Evolutionary conservation across 2,797 vertebrate genomes (phyloP).

Genomic region (Anisognathus igniventris): DNA sequence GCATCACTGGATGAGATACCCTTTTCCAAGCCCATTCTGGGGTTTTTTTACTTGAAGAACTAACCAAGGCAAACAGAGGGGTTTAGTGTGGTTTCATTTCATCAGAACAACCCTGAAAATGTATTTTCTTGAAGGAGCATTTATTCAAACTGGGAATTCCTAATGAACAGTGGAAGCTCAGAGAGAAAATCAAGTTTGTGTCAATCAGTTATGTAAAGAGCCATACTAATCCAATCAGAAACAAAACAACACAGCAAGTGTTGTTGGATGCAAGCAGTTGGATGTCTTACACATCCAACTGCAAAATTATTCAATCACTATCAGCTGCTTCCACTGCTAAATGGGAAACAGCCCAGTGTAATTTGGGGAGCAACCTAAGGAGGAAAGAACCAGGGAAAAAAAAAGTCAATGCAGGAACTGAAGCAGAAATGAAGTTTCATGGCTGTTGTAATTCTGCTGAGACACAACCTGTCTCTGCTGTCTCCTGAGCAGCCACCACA

Average conservation of each 20-base stretch:
- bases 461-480: not conserved
- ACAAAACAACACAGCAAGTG: not conserved
- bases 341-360: not conserved
- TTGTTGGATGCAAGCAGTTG: not conserved
- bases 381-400: not conserved
- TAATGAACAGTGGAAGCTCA: not conserved
- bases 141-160: not conserved
- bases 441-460: not conserved
- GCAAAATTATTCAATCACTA: not conserved
- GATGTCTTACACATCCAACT: not conserved
- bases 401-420: not conserved
- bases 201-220: not conserved
- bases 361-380: not conserved
- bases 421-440: not conserved
- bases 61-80: not conserved
- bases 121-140: not conserved
- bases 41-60: not conserved
- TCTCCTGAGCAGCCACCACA: not conserved
- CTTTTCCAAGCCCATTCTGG: not conserved
- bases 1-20: not conserved
- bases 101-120: not conserved
- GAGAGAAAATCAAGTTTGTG: not conserved
- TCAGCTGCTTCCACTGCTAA: slow-evolving; percentile 15
- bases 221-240: not conserved
- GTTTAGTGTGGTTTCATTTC: not conserved